Conservation (phyloP, 2,888 invertebrate species). For the Leptinotarsa peninsularis region DNA sequence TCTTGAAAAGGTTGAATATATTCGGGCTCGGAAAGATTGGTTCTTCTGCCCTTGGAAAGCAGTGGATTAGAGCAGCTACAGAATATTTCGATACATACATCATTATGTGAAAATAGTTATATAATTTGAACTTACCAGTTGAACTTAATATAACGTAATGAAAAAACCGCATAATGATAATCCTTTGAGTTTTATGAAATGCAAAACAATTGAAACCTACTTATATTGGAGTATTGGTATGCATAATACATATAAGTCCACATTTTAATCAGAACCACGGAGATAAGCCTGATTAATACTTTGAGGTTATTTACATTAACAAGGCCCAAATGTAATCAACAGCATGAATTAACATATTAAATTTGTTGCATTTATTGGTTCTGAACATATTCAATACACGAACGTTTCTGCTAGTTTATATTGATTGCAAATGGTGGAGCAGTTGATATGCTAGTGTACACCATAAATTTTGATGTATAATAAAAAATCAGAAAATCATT, state of each 20-base stretch:
- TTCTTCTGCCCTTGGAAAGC: conserved; percentile 7
- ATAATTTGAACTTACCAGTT: conserved; percentile 5
- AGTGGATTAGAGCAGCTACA: not conserved
- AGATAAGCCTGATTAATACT: conserved; percentile 19
- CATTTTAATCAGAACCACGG: conserved; percentile 3
- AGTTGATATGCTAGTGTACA: too few relatives aligned
- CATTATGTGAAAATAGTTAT: not conserved
- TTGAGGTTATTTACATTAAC: conserved; percentile 3
- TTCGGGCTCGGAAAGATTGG: not conserved
- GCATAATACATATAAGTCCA: conserved; percentile 10
- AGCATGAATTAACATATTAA: not conserved
- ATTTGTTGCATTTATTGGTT: not conserved
- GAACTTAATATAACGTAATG: not conserved
- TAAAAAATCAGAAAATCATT: too few relatives aligned
- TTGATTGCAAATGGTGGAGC: not conserved
- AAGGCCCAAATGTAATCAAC: not conserved
- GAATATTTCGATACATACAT: too few relatives aligned
- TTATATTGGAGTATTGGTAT: conserved; percentile 15
- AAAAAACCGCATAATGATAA: not conserved
- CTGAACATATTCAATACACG: not conserved
- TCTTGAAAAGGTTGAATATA: not conserved
- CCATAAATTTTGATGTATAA: too few relatives aligned
- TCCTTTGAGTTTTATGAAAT: not conserved
- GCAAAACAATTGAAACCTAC: conserved; percentile 1
- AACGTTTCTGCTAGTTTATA: not conserved